Percentiles rank a stretch among this genome's conserved stretches.
Conservation (phyloP, 2,888 invertebrate species). For the Drosophila incognita region DNA sequence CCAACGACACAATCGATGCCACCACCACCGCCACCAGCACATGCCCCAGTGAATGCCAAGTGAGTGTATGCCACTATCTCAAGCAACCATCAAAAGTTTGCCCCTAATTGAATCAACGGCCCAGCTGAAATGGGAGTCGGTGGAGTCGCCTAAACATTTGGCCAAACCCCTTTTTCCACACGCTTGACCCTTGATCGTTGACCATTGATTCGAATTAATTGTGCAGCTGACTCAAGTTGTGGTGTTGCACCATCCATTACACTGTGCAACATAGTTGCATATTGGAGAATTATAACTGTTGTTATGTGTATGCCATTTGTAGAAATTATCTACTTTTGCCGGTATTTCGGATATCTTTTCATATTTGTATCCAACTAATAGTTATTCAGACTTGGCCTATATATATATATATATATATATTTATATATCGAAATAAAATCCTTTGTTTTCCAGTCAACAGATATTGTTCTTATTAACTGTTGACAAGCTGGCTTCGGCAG, state of each 20-base stretch:
- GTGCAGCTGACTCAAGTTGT: constrained; percentile 47
- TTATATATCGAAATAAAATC: neutral
- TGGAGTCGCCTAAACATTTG: neutral
- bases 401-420: neutral
- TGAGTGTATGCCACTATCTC: constrained; percentile 46
- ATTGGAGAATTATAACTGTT: neutral
- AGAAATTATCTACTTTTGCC: neutral
- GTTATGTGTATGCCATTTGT: neutral
- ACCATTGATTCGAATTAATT: constrained; percentile 52
- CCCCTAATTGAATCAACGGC: constrained; percentile 56
- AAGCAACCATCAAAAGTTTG: neutral
- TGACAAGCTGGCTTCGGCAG: neutral
- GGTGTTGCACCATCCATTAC: constrained; percentile 32
- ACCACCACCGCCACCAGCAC: neutral
- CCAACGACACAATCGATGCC: constrained; percentile 7
- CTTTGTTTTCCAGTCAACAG: neutral
- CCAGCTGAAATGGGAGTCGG: constrained; percentile 9
- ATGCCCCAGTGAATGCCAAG: constrained; percentile 53
- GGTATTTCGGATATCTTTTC: neutral
- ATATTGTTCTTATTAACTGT: neutral
- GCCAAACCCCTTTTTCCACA: constrained; percentile 19
- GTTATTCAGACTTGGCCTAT: neutral
- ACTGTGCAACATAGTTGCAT: constrained; percentile 14
- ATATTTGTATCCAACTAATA: neutral
- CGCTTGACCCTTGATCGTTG: constrained; percentile 46